phyloP scores from a whole-genome alignment of 2,113 vertebrate species.

The Pterocles gutturalis region DNA sequence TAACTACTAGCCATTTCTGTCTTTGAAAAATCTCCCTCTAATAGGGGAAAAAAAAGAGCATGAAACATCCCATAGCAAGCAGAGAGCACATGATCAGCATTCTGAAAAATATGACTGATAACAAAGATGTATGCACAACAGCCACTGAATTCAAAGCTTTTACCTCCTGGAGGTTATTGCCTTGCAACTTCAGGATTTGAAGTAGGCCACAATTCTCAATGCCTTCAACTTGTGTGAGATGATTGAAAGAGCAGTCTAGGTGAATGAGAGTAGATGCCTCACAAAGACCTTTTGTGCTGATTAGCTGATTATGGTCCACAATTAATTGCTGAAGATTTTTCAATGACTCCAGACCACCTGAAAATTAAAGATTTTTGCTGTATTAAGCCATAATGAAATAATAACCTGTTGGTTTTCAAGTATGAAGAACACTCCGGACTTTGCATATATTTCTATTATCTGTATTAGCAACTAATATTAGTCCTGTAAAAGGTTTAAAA shows the following conservation, averaged over 20 bases:
- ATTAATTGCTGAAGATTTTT: slow-evolving; percentile 85
- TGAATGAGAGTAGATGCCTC: slow-evolving; percentile 82
- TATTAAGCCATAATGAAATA: neutral
- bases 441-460: neutral
- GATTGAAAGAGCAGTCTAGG: slow-evolving; percentile 91
- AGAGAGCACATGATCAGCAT: neutral
- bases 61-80: neutral
- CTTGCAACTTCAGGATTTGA: slow-evolving; percentile 85
- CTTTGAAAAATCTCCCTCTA: neutral
- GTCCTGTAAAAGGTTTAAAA: neutral
- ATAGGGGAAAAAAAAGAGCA: neutral
- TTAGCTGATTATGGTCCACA: slow-evolving; percentile 92
- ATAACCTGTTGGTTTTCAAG: neutral
- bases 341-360: slow-evolving; percentile 88
- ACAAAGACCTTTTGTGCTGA: slow-evolving; percentile 87
- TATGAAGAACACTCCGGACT: neutral
- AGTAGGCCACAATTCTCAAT: slow-evolving; percentile 90
- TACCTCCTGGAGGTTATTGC: slow-evolving; percentile 92
- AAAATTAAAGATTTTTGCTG: slow-evolving; percentile 41
- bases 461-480: neutral
- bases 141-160: neutral
- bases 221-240: slow-evolving; percentile 84
- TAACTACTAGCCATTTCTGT: neutral
- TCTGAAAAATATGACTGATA: neutral
- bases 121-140: neutral